phyloP scores from a whole-genome alignment of 1,140 invertebrate genomes.

The Diabrotica undecimpunctata region DNA sequence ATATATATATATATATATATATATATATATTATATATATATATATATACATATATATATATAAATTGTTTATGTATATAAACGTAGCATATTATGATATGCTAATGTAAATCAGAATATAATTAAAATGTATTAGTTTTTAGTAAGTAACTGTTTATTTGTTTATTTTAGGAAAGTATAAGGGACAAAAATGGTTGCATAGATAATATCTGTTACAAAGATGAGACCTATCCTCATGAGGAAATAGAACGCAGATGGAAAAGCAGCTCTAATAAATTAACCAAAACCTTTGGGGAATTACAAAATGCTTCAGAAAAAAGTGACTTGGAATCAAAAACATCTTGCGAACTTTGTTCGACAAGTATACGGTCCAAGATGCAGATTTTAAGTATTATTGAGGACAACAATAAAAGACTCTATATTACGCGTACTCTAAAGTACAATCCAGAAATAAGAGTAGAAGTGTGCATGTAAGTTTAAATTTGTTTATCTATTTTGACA shows the following conservation, averaged over 20 bases:
- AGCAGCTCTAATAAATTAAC: background rate
- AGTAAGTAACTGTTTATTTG: too few relatives aligned
- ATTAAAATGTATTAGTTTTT: too few relatives aligned
- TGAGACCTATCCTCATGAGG: background rate
- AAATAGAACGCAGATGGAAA: background rate
- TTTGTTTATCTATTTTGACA: background rate
- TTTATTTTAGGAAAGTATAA: too few relatives aligned
- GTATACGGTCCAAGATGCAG: background rate
- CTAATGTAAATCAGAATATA: too few relatives aligned
- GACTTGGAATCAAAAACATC: background rate
- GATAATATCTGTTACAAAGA: background rate
- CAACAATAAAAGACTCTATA: background rate
- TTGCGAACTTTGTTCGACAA: background rate
- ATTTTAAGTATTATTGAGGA: background rate
- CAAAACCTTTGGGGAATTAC: background rate
- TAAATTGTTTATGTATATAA: too few relatives aligned
- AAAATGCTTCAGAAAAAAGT: background rate
- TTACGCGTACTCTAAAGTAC: background rate
- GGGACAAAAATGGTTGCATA: background rate
- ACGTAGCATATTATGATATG: too few relatives aligned
- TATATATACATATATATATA: too few relatives aligned
- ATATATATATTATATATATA: too few relatives aligned
- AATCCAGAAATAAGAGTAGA: background rate
- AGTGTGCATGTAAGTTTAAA: background rate
- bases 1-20: too few relatives aligned